A percentile compares a stretch with the other conserved stretches of the same genome.
phyloP scores from a whole-genome alignment of 2,797 vertebrate species.

The Antennarius maculatus region DNA sequence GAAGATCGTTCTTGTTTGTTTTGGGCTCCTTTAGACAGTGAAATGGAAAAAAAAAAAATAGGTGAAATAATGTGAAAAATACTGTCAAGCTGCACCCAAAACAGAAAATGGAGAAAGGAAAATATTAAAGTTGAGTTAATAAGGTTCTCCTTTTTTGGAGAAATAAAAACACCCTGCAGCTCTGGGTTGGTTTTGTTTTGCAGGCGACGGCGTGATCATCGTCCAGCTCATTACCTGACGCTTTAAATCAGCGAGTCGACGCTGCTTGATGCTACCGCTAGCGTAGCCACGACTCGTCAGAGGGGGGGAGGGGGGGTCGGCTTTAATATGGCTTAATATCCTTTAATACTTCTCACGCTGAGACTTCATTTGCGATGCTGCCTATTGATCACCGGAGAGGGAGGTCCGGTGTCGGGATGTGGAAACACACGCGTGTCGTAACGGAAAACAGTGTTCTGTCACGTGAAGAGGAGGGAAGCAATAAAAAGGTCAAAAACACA shows the following conservation, averaged over 20 bases:
- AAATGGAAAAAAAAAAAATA: constrained; percentile 2
- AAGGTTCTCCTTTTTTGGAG: neutral
- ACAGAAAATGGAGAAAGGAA: neutral
- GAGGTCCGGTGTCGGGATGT: no score
- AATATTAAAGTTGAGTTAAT: constrained; percentile 4
- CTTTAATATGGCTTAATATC: no score
- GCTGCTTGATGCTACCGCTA: no score
- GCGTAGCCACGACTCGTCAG: no score
- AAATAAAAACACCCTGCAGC: neutral
- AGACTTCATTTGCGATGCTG: no score
- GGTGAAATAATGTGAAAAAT: constrained; percentile 14
- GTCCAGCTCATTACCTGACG: neutral
- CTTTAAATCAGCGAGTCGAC: neutral
- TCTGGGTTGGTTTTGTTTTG: neutral
- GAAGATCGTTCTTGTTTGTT: constrained; percentile 16
- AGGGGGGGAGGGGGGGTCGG: no score
- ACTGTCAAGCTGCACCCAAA: constrained; percentile 6
- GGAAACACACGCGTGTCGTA: no score
- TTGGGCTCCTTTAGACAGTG: constrained; percentile 15
- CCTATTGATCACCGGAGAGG: no score
- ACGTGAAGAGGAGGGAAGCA: no score
- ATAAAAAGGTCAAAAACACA: no score
- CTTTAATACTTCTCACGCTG: no score
- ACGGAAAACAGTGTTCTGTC: no score
- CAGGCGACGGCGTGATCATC: neutral